A percentile compares a stretch with the other conserved stretches of the same genome.
These are phyloP conservation scores for Heliconius sara DNA, from an alignment of 2,888 invertebrate species.

Conservation along the genomic window DNA sequence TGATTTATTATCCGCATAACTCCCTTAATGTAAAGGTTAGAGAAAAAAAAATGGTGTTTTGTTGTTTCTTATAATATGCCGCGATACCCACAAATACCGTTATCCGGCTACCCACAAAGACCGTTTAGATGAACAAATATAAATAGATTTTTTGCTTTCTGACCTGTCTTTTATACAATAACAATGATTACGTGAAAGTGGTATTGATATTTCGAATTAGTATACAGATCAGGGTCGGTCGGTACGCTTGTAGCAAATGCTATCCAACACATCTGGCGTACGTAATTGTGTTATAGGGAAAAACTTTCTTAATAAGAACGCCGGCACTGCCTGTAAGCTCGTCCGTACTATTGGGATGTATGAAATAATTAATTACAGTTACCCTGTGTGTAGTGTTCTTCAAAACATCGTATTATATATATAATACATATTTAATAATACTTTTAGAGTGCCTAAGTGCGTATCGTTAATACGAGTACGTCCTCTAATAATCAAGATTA, in stretches of 20 bases:
- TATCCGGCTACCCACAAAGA: too few species aligned
- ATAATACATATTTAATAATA: not conserved
- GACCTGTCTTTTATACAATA: not conserved
- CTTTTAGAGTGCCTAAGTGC: not conserved
- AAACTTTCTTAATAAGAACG: conserved; percentile 82
- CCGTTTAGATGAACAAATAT: not conserved
- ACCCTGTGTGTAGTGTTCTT: not conserved
- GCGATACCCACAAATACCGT: too few species aligned
- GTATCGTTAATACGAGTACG: not conserved
- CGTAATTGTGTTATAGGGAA: conserved; percentile 82
- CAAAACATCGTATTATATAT: not conserved
- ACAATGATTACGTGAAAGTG: conserved; percentile 22
- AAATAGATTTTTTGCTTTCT: not conserved
- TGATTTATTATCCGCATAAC: too few species aligned
- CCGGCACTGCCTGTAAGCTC: conserved; percentile 62
- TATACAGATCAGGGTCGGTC: conserved; percentile 47
- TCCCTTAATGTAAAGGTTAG: too few species aligned
- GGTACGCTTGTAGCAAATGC: conserved; percentile 66
- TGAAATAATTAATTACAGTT: conserved; percentile 59
- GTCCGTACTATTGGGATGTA: conserved; percentile 62
- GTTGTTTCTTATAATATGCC: too few species aligned
- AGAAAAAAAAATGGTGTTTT: too few species aligned
- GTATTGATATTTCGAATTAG: conserved; percentile 33
- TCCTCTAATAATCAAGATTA: not conserved
- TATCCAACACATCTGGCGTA: conserved; percentile 79